phyloP scores from a whole-genome alignment of 2,797 vertebrate genomes.

The Huso huso region DNA sequence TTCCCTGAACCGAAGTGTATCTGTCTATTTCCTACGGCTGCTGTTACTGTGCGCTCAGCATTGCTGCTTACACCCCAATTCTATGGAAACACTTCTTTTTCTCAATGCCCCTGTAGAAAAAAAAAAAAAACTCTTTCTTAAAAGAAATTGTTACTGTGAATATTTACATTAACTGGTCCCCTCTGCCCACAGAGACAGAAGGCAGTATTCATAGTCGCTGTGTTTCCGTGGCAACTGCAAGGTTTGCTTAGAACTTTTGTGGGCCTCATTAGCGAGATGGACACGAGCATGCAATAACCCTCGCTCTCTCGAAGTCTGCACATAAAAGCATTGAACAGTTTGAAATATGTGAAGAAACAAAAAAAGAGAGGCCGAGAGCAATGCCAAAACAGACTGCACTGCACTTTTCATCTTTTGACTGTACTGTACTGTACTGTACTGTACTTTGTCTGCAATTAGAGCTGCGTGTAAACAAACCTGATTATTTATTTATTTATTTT shows the following conservation, averaged over 20 bases:
- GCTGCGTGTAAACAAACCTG: too few species aligned
- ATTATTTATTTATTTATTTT: too few species aligned
- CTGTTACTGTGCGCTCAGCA: constrained; percentile 11
- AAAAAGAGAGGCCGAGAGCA: neutral
- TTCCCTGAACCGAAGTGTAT: neutral
- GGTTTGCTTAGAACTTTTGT: constrained; percentile 45
- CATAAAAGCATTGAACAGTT: neutral
- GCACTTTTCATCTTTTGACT: too few species aligned
- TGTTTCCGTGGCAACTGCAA: constrained; percentile 46
- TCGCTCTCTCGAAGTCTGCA: constrained; percentile 25
- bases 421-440: too few species aligned
- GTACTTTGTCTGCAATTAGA: too few species aligned
- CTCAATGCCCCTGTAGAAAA: constrained; percentile 22
- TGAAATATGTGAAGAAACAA: neutral
- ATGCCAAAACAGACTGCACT: neutral
- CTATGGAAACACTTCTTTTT: constrained; percentile 8
- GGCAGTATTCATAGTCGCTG: constrained; percentile 31
- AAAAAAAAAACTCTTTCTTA: constrained; percentile 17
- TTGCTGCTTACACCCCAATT: too few species aligned
- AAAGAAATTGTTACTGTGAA: constrained; percentile 32
- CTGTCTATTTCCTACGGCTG: constrained; percentile 10
- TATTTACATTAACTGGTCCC: constrained; percentile 37
- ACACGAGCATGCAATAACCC: constrained; percentile 26
- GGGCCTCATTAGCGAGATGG: constrained; percentile 29
- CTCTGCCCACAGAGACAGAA: constrained; percentile 32